Conservation (phyloP, 2,797 vertebrate species). For the Balearica regulorum region DNA sequence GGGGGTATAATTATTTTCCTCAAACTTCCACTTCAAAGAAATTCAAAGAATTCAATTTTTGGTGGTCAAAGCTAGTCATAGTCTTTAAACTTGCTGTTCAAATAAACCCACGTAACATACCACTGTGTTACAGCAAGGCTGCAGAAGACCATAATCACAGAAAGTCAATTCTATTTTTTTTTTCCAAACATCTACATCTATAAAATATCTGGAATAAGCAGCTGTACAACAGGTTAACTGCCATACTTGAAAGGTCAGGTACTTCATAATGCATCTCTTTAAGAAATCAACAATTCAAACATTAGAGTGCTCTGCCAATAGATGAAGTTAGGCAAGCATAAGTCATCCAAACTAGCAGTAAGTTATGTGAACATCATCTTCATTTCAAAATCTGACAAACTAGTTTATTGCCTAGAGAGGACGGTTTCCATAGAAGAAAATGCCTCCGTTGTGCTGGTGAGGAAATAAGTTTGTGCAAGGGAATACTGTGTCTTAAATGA, state of each 20-base stretch:
- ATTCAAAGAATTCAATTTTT: background rate
- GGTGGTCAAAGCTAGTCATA: slow-evolving; percentile 17
- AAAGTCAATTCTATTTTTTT: slow-evolving; percentile 17
- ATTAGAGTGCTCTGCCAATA: background rate
- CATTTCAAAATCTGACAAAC: slow-evolving; percentile 14
- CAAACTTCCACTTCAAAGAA: slow-evolving; percentile 7
- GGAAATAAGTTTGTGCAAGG: slow-evolving; percentile 17
- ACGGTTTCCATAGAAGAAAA: background rate
- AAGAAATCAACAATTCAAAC: background rate
- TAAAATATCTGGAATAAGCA: slow-evolving; percentile 50
- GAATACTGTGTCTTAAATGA: slow-evolving; percentile 38
- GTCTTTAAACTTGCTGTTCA: background rate
- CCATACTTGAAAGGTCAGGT: slow-evolving; percentile 34
- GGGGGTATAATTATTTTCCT: background rate
- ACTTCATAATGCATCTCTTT: slow-evolving; percentile 14
- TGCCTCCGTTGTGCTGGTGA: background rate
- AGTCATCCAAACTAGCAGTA: background rate
- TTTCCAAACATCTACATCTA: slow-evolving; percentile 6
- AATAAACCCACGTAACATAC: background rate
- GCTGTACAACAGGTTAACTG: slow-evolving; percentile 43
- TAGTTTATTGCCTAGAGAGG: background rate
- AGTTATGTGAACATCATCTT: background rate
- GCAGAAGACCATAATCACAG: background rate
- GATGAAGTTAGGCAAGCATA: slow-evolving; percentile 2
- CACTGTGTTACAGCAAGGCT: background rate